phyloP scores from a whole-genome alignment of 1,140 invertebrate species.

The Drosophila malerkotliana region DNA sequence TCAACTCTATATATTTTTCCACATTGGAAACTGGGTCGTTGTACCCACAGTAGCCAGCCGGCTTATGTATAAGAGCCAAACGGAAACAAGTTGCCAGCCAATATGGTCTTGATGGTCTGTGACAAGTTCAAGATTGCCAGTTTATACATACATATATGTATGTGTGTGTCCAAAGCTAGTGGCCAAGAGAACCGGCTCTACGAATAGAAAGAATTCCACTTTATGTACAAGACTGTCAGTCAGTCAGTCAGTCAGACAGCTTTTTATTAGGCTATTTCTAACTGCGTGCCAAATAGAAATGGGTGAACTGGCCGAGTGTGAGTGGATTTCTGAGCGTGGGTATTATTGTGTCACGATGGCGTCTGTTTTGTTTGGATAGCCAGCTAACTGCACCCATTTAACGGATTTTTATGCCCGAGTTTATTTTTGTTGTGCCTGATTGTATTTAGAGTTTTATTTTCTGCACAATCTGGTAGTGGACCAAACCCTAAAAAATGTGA shows the following conservation, averaged over 20 bases:
- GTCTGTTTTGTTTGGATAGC: constrained; percentile 21
- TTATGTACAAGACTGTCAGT: constrained; percentile 14
- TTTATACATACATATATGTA: constrained; percentile 16
- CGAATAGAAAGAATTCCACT: constrained; percentile 30
- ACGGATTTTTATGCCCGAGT: constrained; percentile 59
- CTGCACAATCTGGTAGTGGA: not conserved
- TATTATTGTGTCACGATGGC: constrained; percentile 46
- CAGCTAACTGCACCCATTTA: constrained; percentile 72
- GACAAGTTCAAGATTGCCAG: constrained; percentile 71
- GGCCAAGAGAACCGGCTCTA: constrained; percentile 66
- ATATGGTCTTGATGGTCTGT: constrained; percentile 76
- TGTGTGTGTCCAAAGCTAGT: constrained; percentile 44
- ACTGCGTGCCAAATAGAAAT: constrained; percentile 66
- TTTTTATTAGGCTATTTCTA: constrained; percentile 77
- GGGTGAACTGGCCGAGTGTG: constrained; percentile 26
- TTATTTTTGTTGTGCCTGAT: constrained; percentile 19
- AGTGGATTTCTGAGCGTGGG: constrained; percentile 39
- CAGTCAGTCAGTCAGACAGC: constrained; percentile 48
- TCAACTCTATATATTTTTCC: constrained; percentile 4
- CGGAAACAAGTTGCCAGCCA: constrained; percentile 72
- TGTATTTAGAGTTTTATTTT: constrained; percentile 1
- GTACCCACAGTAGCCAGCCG: constrained; percentile 46
- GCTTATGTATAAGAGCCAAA: constrained; percentile 49
- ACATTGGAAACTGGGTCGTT: constrained; percentile 68
- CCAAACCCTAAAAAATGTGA: not conserved